Percentiles rank a stretch among this genome's conserved stretches.
phyloP scores from a whole-genome alignment of 2,797 vertebrate genomes.

The Eleutherodactylus coqui region DNA sequence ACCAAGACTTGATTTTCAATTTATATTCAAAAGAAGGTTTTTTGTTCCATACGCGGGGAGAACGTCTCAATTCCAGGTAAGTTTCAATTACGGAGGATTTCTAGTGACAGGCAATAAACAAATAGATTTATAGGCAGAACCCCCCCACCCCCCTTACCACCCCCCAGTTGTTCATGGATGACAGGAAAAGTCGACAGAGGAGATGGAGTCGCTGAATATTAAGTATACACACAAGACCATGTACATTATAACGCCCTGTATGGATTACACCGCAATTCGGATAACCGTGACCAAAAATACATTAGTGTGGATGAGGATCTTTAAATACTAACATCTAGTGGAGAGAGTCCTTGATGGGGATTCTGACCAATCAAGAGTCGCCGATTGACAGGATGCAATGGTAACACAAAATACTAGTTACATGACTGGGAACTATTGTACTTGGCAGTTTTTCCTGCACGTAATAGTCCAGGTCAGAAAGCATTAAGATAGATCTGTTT shows the following conservation, averaged over 20 bases:
- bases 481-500: neutral
- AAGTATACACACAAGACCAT: neutral
- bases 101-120: constrained; percentile 61
- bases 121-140: constrained; percentile 59
- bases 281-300: neutral
- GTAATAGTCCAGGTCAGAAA: neutral
- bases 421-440: no score
- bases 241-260: neutral
- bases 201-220: constrained; percentile 23
- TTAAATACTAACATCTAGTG: neutral
- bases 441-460: neutral
- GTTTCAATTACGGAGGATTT: constrained; percentile 59
- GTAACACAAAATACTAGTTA: no score
- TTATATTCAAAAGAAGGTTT: constrained; percentile 59
- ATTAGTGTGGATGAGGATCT: neutral
- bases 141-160: neutral
- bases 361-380: neutral
- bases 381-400: neutral
- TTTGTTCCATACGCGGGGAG: constrained; percentile 35
- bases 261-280: neutral
- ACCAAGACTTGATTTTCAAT: constrained; percentile 61
- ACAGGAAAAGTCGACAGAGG: constrained; percentile 7
- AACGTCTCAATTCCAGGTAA: constrained; percentile 59
- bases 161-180: constrained; percentile 10
- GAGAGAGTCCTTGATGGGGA: no score